phyloP scores from a whole-genome alignment of 2,113 vertebrate species.

The Crotalus helleri region DNA sequence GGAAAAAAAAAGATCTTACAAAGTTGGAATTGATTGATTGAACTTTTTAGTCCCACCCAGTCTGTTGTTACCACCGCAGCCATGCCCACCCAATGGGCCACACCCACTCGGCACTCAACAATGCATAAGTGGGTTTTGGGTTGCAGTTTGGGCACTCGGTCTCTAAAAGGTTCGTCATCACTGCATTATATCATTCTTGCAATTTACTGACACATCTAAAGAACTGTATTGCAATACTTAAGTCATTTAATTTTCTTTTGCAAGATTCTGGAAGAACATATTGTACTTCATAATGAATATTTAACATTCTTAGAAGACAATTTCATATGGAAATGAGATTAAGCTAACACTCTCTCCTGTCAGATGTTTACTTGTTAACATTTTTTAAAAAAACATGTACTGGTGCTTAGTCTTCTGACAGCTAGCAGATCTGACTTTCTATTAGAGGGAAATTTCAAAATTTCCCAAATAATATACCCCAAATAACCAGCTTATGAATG shows the following conservation, averaged over 20 bases:
- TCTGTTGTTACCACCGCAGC: too few species aligned
- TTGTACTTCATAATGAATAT: background rate
- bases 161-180: too few species aligned
- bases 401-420: background rate
- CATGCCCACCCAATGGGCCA: too few species aligned
- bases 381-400: background rate
- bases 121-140: too few species aligned
- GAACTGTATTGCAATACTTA: background rate
- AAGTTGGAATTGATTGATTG: too few species aligned
- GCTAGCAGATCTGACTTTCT: background rate
- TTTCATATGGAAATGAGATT: background rate
- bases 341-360: background rate
- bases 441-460: background rate
- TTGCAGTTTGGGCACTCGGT: too few species aligned
- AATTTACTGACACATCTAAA: background rate
- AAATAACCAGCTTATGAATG: background rate
- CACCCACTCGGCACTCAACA: too few species aligned
- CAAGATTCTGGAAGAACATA: background rate
- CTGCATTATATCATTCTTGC: background rate
- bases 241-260: background rate
- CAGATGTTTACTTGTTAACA: background rate
- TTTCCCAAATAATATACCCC: background rate
- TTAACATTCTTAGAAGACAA: background rate
- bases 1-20: too few species aligned
- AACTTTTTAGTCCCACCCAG: too few species aligned